These are phyloP conservation scores for Malthinus flaveolus DNA, from an alignment of 2,888 invertebrate species.

Conservation along the genomic window DNA sequence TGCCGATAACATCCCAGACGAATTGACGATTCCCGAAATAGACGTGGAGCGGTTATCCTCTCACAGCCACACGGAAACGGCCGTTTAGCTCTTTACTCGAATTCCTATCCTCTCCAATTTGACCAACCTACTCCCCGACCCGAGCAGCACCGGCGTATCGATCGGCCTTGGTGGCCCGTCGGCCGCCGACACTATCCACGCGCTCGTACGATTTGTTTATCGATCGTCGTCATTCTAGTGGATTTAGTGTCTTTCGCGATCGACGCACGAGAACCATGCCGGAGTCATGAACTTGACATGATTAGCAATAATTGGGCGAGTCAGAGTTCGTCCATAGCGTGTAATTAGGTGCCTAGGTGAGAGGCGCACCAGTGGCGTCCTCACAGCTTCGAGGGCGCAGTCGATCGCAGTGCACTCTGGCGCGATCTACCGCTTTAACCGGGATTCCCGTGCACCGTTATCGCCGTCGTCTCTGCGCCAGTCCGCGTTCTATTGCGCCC, in stretches of 20 bases:
- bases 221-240: conserved; percentile 50
- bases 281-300: conserved; percentile 50
- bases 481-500: conserved; percentile 41
- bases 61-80: conserved; percentile 94
- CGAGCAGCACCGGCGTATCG: conserved; percentile 39
- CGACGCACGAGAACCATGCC: conserved; percentile 41
- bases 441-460: conserved; percentile 42
- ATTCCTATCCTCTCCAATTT: conserved; percentile 37
- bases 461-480: conserved; percentile 36
- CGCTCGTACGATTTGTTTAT: conserved; percentile 46
- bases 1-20: conserved; percentile 85
- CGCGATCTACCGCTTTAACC: conserved; percentile 33
- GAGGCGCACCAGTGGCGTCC: conserved; percentile 36
- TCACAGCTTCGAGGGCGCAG: conserved; percentile 45
- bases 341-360: conserved; percentile 55
- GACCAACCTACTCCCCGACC: conserved; percentile 38
- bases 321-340: conserved; percentile 51
- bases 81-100: conserved; percentile 67
- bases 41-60: conserved; percentile 91
- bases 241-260: conserved; percentile 41
- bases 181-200: conserved; percentile 32
- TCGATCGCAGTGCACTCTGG: conserved; percentile 45
- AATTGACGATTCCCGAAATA: conserved; percentile 87
- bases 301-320: conserved; percentile 54
- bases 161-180: conserved; percentile 33